Conservation (phyloP, 2,113 vertebrate species). For the Chloroceryle aenea region DNA sequence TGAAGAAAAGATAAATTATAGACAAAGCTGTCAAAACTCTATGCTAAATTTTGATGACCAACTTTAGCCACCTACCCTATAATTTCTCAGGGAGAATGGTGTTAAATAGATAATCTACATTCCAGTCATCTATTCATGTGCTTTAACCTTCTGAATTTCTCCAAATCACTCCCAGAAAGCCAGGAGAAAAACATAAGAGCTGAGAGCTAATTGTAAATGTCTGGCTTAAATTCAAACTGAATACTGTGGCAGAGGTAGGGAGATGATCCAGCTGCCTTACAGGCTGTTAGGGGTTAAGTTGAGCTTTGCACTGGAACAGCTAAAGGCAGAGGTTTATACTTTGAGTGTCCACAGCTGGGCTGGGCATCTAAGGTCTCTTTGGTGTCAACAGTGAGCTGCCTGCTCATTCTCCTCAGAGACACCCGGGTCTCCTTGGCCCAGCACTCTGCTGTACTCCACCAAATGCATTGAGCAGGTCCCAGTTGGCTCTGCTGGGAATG, state of each 20-base stretch:
- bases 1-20: conserved; percentile 51
- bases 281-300: not conserved
- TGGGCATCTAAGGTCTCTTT: not conserved
- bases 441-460: not conserved
- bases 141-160: conserved; percentile 1
- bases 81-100: conserved; percentile 26
- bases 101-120: conserved; percentile 32
- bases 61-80: conserved; percentile 50
- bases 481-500: not conserved
- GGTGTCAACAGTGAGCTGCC: not conserved
- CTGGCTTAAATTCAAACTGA: not conserved
- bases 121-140: not conserved
- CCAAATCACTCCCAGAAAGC: not conserved
- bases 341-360: not conserved
- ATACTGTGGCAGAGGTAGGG: not conserved
- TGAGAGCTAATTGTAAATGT: not conserved
- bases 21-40: conserved; percentile 37
- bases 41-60: conserved; percentile 50
- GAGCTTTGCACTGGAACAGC: not conserved
- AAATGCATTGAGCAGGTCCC: not conserved
- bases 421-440: not conserved
- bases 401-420: accelerated
- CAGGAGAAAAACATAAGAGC: not conserved
- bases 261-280: not conserved
- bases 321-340: not conserved